These are phyloP conservation scores for Sebastes trivittatus DNA, from an alignment of 2,797 vertebrate genomes.

Conservation along the genomic window DNA sequence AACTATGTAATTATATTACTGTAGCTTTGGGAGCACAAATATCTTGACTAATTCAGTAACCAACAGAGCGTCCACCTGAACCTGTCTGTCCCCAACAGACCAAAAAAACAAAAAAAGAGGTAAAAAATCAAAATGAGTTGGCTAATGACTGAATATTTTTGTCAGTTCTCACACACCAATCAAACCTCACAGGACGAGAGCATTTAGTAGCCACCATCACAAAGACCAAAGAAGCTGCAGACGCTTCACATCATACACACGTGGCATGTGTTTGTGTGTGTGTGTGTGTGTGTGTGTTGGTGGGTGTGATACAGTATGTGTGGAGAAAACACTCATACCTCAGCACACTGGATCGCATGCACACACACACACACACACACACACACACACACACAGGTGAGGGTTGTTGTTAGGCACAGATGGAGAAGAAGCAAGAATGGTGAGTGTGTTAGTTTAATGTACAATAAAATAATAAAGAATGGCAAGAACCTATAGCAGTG, in stretches of 20 bases:
- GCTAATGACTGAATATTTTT: conserved; percentile 58
- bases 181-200: conserved; percentile 52
- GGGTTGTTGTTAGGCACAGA: conserved; percentile 55
- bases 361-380: neutral
- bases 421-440: conserved; percentile 62
- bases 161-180: conserved; percentile 77
- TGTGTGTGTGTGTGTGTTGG: conserved; percentile 1
- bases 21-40: neutral
- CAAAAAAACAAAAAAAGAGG: conserved; percentile 37
- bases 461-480: conserved; percentile 36
- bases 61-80: conserved; percentile 70
- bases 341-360: conserved; percentile 47
- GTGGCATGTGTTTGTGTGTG: conserved; percentile 4
- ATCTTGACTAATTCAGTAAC: neutral
- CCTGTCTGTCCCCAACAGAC: conserved; percentile 70
- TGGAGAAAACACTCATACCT: conserved; percentile 40
- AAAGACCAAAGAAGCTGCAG: conserved; percentile 63
- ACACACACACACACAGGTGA: conserved; percentile 27
- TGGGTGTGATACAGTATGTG: neutral
- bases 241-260: conserved; percentile 33
- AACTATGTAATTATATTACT: neutral
- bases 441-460: conserved; percentile 55
- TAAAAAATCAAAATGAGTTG: conserved; percentile 57
- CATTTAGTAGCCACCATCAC: conserved; percentile 58
- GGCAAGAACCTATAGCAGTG: conserved; percentile 56